Evolutionary conservation across 2,888 invertebrate genomes (phyloP), one percentile per base, ranked within the genome.

Genomic region (Saturnia japonica): DNA sequence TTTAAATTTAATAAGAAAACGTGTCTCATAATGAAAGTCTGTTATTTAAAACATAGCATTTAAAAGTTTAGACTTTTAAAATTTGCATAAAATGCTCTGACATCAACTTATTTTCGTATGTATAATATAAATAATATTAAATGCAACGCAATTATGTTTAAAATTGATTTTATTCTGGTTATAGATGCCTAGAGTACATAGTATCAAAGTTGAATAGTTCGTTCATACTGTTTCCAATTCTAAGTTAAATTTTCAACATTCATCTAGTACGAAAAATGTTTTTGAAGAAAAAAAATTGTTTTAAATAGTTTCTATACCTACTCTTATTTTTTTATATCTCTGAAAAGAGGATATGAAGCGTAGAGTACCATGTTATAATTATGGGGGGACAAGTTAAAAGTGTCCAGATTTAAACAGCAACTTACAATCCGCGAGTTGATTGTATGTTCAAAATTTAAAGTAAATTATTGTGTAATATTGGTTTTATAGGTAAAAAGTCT

Each of bases 1-100:
- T 70, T 66, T 68, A 67, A 67, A 67, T 57, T 51, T 16, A 75
- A 74, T 75, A 78, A 74, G 14, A 1, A 85, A 85, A n/a, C 9
- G 40, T 40, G 87, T 87, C 85, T 87, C 85, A 85, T 77, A 79
- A 83, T 75, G 73, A 80, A 80, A 79, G 80, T 84, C 80, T 82
- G 83, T 83, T 80, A 78, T 67, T 77, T 77, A 76, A 80, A n/a
- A n/a, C n/a, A n/a, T n/a, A n/a, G n/a, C 40, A 64, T 19, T 40
- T 40, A 34, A 64, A 16, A 79, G 75, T 67, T 73, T 81, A 80
- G 77, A 74, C 42, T 9, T 75, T 76, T 75, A 78, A 73, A 74
- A 76, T 74, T 73, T 72, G 86, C 86, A 86, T 86, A 51, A 76
- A 82, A 86, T 86, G 86, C 86, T 84, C 54, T 64, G 6, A 34